Evolutionary conservation across 2,113 vertebrate genomes (phyloP).

Genomic region (Elgaria multicarinata): DNA sequence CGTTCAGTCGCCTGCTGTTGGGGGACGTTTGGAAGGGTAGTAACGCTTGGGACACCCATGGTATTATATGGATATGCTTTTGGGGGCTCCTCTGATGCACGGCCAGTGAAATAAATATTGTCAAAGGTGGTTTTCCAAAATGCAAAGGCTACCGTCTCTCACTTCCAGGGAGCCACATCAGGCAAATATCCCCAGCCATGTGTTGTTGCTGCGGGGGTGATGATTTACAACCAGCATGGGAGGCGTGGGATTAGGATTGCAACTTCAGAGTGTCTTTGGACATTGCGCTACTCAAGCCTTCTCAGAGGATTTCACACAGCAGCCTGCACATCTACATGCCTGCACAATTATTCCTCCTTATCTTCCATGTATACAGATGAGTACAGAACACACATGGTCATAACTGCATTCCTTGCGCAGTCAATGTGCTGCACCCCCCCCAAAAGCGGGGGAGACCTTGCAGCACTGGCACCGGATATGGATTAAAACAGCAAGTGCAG

Average conservation of each 20-base stretch:
- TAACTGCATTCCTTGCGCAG: neutral
- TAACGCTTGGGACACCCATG: neutral
- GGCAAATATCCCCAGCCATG: neutral
- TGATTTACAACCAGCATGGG: neutral
- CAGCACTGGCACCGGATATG: neutral
- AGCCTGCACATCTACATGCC: neutral
- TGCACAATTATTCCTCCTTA: neutral
- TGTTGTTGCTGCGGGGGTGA: neutral
- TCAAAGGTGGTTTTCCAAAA: neutral
- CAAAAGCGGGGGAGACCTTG: neutral
- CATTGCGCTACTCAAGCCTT: neutral
- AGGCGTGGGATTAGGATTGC: neutral
- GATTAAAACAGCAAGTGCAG: neutral
- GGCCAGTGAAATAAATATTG: neutral
- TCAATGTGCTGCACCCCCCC: too few species aligned
- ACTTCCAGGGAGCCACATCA: neutral
- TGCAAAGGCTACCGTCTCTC: neutral
- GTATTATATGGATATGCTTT: constrained; percentile 39
- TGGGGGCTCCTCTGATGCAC: neutral
- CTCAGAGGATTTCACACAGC: neutral
- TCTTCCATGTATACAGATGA: neutral
- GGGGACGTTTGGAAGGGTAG: neutral
- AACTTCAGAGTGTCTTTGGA: neutral
- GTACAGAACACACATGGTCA: neutral
- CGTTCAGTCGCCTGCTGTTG: neutral